These are phyloP conservation scores for Agapostemon virescens DNA, from an alignment of 2,888 invertebrate genomes.

Conservation along the genomic window DNA sequence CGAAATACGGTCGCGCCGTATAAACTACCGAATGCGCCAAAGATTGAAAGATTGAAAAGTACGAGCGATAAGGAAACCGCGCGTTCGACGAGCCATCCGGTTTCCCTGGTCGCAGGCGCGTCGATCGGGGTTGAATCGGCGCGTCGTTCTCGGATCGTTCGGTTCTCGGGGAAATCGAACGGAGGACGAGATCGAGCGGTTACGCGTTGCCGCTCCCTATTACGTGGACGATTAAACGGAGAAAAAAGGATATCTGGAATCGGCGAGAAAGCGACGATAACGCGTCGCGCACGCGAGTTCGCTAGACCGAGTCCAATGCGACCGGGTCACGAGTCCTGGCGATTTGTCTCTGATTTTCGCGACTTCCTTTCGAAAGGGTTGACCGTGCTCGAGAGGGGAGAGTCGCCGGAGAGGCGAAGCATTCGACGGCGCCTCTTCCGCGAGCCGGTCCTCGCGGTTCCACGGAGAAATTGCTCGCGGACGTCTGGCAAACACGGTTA, in stretches of 20 bases:
- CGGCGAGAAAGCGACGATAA: conserved; percentile 61
- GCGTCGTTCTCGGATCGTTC: background rate
- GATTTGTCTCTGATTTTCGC: background rate
- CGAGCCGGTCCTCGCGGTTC: background rate
- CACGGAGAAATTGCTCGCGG: background rate
- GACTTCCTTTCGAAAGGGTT: background rate
- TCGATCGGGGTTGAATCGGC: too few relatives aligned
- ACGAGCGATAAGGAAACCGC: too few relatives aligned
- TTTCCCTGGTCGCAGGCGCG: too few relatives aligned
- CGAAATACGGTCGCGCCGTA: too few relatives aligned
- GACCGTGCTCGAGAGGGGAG: background rate
- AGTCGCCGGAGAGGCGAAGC: background rate
- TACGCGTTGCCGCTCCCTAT: conserved; percentile 39
- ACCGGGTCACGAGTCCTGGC: background rate
- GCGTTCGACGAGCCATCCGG: too few relatives aligned
- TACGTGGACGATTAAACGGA: conserved; percentile 45
- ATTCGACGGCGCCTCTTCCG: background rate
- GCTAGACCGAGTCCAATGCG: background rate
- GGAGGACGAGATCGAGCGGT: conserved; percentile 13
- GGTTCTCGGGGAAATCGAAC: too few relatives aligned
- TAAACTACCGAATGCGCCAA: too few relatives aligned
- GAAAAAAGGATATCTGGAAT: conserved; percentile 19
- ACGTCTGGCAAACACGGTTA: background rate
- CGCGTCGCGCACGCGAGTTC: conserved; percentile 12
- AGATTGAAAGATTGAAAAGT: too few relatives aligned